phyloP scores from a whole-genome alignment of 2,888 invertebrate species.

The Agrotis ipsilon region DNA sequence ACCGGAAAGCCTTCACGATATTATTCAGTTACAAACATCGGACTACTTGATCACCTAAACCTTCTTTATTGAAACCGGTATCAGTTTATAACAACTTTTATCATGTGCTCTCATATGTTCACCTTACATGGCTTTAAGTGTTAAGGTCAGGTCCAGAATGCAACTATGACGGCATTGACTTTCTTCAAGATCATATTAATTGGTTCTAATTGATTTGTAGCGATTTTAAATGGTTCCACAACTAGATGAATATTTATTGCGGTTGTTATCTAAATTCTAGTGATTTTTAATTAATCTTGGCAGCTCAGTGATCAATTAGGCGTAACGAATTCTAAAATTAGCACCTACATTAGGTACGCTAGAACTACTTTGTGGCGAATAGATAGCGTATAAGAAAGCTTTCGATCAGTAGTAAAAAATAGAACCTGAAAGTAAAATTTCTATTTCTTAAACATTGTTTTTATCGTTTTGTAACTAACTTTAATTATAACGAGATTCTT shows the following conservation, averaged over 20 bases:
- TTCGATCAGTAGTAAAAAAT: slow-evolving; percentile 14
- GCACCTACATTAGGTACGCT: slow-evolving; percentile 30
- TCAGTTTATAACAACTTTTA: slow-evolving; percentile 48
- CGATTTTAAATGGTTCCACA: slow-evolving; percentile 41
- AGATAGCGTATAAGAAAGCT: not conserved
- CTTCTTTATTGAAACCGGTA: slow-evolving; percentile 68
- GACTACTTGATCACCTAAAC: slow-evolving; percentile 77
- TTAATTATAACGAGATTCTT: slow-evolving; percentile 6
- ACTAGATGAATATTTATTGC: slow-evolving; percentile 45
- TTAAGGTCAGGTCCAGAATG: slow-evolving; percentile 51
- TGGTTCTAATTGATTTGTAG: slow-evolving; percentile 43
- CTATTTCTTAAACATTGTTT: not conserved
- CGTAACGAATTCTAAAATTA: slow-evolving; percentile 45
- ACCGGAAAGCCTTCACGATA: slow-evolving; percentile 81
- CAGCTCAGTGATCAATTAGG: slow-evolving; percentile 39
- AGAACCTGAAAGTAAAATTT: slow-evolving; percentile 8
- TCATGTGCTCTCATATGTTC: slow-evolving; percentile 32
- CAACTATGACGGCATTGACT: slow-evolving; percentile 32
- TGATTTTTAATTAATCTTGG: slow-evolving; percentile 37
- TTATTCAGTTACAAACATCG: slow-evolving; percentile 78
- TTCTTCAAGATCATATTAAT: slow-evolving; percentile 41
- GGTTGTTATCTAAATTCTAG: slow-evolving; percentile 43
- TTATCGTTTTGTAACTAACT: slow-evolving; percentile 3
- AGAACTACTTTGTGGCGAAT: slow-evolving; percentile 12
- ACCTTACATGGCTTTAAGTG: slow-evolving; percentile 31